A percentile compares a stretch with the other conserved stretches of the same genome.
Conservation (phyloP, 2,113 vertebrate species). For the Oxygymnocypris stewartii region DNA sequence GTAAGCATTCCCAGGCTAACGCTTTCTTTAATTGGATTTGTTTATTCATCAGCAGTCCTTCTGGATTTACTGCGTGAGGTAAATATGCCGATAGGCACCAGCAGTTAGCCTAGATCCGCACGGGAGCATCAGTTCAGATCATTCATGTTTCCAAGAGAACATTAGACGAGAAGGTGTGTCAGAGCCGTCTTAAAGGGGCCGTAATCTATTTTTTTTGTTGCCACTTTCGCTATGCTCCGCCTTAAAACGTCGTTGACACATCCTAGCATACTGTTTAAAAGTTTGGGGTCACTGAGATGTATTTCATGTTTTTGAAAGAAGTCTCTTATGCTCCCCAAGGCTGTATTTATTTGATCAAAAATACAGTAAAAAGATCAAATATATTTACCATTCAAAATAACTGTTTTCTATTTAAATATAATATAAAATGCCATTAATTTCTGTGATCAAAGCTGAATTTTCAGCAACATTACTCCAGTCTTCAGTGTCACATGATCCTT, state of each 20-base stretch:
- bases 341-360: not conserved
- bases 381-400: not conserved
- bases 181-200: constrained; percentile 6
- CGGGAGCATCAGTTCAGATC: not conserved
- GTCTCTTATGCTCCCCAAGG: not conserved
- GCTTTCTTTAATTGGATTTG: constrained; percentile 54
- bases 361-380: not conserved
- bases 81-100: constrained; percentile 48
- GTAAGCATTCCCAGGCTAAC: constrained; percentile 46
- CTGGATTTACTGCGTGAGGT: constrained; percentile 47
- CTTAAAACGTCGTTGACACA: not conserved
- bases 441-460: not conserved
- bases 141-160: constrained; percentile 18
- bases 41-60: constrained; percentile 55
- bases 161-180: constrained; percentile 9
- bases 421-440: not conserved
- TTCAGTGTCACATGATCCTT: too few species aligned
- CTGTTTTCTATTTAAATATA: not conserved
- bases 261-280: not conserved
- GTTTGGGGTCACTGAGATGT: not conserved
- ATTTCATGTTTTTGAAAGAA: not conserved
- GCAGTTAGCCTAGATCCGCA: constrained; percentile 38
- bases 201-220: not conserved
- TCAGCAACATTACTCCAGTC: too few species aligned
- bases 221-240: not conserved